A percentile compares a stretch with the other conserved stretches of the same genome.
Evolutionary conservation across 2,888 invertebrate genomes (phyloP).

Genomic region (Sarcophaga subvicina): DNA sequence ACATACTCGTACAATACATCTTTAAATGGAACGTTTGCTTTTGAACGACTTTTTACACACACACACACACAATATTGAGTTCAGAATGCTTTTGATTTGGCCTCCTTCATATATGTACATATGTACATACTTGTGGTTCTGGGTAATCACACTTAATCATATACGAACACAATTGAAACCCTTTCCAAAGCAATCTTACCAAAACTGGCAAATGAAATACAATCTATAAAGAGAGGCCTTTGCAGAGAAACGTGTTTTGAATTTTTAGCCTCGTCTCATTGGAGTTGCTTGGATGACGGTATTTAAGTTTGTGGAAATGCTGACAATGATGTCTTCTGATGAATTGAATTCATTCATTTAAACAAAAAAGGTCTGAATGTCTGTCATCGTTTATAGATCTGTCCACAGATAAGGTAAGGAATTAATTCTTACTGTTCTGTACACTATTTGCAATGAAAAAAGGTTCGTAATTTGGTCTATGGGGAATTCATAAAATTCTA

Average conservation of each 20-base stretch:
- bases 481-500: conserved; percentile 39
- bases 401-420: conserved; percentile 55
- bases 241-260: conserved; percentile 59
- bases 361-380: conserved; percentile 42
- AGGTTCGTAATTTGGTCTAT: conserved; percentile 39
- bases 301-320: conserved; percentile 28
- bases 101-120: no score
- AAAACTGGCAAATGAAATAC: background rate
- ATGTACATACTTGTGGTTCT: conserved; percentile 27
- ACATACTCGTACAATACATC: background rate
- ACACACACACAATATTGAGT: background rate
- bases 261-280: conserved; percentile 32
- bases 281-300: conserved; percentile 8
- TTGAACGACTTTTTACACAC: background rate
- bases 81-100: background rate
- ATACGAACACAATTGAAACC: conserved; percentile 54
- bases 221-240: no score
- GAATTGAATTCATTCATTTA: conserved; percentile 63
- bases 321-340: conserved; percentile 17
- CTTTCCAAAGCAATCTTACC: background rate
- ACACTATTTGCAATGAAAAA: conserved; percentile 20
- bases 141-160: conserved; percentile 65
- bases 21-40: background rate
- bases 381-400: conserved; percentile 60
- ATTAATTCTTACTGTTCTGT: conserved; percentile 50